Percentiles rank a stretch among this genome's conserved stretches.
These are phyloP conservation scores for Sinelater perroti DNA, from an alignment of 2,888 invertebrate genomes.

Conservation along the genomic window DNA sequence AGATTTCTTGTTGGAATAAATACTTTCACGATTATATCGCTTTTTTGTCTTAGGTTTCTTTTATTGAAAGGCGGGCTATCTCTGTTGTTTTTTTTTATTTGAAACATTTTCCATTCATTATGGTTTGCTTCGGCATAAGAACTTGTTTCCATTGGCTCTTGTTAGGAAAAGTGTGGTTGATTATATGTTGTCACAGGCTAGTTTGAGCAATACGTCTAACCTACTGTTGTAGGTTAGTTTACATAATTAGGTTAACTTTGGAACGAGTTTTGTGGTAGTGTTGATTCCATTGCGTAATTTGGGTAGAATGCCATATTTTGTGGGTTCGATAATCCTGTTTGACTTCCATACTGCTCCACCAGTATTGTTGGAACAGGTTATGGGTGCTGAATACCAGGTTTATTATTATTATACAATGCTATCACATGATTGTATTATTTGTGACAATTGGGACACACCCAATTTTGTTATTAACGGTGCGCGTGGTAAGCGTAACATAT, in stretches of 20 bases:
- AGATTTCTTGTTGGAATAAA: constrained; percentile 6
- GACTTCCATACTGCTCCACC: constrained; percentile 1
- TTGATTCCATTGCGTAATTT: constrained; percentile 4
- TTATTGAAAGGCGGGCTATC: constrained; percentile 1
- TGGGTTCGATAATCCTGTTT: constrained; percentile 6
- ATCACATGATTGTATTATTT: not conserved
- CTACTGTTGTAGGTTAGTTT: constrained; percentile 1
- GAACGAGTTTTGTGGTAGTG: constrained; percentile 5
- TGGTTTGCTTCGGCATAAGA: constrained; percentile 3
- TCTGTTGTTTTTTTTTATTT: constrained; percentile 7
- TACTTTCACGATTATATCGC: not conserved
- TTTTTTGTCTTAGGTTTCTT: constrained; percentile 5
- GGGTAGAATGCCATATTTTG: constrained; percentile 4
- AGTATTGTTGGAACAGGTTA: not conserved
- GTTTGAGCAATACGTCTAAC: constrained; percentile 7
- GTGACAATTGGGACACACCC: constrained; percentile 1
- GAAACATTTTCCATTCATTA: constrained; percentile 3
- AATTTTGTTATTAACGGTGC: not conserved
- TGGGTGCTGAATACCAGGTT: not conserved
- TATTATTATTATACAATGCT: not conserved
- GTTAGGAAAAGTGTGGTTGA: constrained; percentile 4
- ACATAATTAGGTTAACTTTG: constrained; percentile 6
- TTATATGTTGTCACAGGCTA: constrained; percentile 6
- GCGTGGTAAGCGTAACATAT: not conserved
- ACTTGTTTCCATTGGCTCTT: constrained; percentile 11